phyloP scores from a whole-genome alignment of 2,113 vertebrate genomes.

The Amphiprion ocellaris region DNA sequence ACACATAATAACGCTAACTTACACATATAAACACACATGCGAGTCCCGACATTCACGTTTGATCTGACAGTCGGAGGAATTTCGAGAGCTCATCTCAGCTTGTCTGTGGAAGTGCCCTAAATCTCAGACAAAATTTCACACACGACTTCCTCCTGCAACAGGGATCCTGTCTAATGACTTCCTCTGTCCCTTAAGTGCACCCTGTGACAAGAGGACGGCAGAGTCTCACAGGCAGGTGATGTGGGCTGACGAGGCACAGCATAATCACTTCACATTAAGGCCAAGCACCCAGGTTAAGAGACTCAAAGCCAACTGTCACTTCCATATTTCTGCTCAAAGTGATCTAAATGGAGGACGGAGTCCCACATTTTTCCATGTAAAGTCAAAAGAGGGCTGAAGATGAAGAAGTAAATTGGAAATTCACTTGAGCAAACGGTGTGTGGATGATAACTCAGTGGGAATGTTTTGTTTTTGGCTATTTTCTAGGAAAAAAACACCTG shows the following conservation, averaged over 20 bases:
- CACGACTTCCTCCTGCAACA: constrained; percentile 23
- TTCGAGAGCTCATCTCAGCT: constrained; percentile 20
- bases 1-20: constrained; percentile 68
- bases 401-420: neutral
- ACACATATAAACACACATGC: constrained; percentile 62
- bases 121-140: constrained; percentile 45
- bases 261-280: constrained; percentile 60
- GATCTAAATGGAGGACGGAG: neutral
- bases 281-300: constrained; percentile 41
- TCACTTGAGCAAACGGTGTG: neutral
- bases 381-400: neutral
- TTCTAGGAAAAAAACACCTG: neutral
- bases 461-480: neutral
- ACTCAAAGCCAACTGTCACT: constrained; percentile 18
- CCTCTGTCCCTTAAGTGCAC: constrained; percentile 29
- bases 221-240: constrained; percentile 52
- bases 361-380: neutral
- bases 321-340: constrained; percentile 4
- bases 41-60: constrained; percentile 10
- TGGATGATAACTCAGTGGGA: neutral
- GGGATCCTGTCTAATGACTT: constrained; percentile 45
- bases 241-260: constrained; percentile 38
- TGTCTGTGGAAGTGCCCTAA: constrained; percentile 19
- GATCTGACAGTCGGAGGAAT: constrained; percentile 37
- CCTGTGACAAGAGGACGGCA: constrained; percentile 31